Conservation (phyloP, 2,797 vertebrate species). For the Acrossocheilus wenchowensis region DNA sequence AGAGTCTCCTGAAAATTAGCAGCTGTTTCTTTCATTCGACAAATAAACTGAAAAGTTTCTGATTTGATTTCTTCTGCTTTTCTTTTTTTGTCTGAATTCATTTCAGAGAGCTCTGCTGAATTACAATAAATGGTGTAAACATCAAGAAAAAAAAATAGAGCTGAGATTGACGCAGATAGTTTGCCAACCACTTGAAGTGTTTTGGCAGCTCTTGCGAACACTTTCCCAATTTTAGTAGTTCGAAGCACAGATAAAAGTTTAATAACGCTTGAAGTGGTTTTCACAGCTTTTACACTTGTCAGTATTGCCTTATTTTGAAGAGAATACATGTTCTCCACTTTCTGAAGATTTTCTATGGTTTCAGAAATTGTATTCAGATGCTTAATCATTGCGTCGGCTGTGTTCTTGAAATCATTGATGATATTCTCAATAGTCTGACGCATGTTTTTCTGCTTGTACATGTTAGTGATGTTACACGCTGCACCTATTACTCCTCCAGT, state of each 20-base stretch:
- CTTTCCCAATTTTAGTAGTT: conserved; percentile 1
- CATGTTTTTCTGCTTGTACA: neutral
- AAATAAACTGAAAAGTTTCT: neutral
- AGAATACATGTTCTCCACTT: neutral
- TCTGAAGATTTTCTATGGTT: neutral
- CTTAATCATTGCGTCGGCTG: neutral
- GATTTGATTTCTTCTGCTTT: neutral
- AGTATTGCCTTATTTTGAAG: neutral
- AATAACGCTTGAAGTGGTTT: neutral
- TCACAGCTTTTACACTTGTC: neutral
- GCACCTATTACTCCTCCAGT: neutral
- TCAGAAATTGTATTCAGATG: neutral
- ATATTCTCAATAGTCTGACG: neutral
- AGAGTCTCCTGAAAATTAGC: neutral
- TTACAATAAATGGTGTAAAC: neutral
- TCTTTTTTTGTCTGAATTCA: neutral
- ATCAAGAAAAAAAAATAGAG: neutral
- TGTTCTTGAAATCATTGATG: neutral
- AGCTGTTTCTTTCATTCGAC: neutral
- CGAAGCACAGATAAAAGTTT: neutral
- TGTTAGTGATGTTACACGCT: neutral
- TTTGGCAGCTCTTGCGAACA: neutral
- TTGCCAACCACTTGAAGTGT: neutral
- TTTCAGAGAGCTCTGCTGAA: neutral
- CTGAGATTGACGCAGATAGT: neutral